Base-by-base conservation (phyloP, 37 sponge, comb jelly and placozoan genomes). In the Spongilla lacustris region DNA sequence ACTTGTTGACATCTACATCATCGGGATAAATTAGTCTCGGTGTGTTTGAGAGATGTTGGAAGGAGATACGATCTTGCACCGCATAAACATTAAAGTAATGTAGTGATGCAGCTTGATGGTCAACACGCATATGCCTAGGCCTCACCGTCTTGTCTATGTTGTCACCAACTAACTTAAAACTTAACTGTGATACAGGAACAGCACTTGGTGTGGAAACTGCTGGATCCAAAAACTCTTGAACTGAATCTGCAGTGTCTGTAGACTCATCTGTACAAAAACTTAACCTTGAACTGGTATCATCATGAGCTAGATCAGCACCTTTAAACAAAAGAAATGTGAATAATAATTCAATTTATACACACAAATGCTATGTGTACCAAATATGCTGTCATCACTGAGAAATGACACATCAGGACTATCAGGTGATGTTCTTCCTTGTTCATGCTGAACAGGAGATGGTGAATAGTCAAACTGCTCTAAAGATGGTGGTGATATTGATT, bases 91-190 rank as follows among this genome's bases (percentile, higher is more conserved):
- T 4, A 32, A 72, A 72, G 73, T 72, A 72, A 32, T 72, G 73
- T 32, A 72, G 73, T 33, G 73, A 72, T 33, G 73, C 31, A 32
- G 31, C 73, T 72, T 72, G 73, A 29, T 72, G 73, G 31, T 72
- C 73, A 72, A 72, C 28, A 72, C 31, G 73, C 73, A 72, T 72
- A 72, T 72, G 31, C 73, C 73, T 72, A 72, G 73, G 29, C 31
- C 31, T 72, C 29, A 72, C 73, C 31, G 73, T 72, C 73, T 72
- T 72, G 73, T 72, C 73, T 33, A 72, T 32, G 31, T 25, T 72
- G 31, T 72, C 73, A 33, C 73, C 73, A 72, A 72, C 73, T 72
- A 72, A 72, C 31, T 72, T 72, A 72, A 72, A 32, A 72, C 73
- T 72, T 72, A 32, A 32, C 31, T 72, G 29, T 29, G 31, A 29